These are phyloP conservation scores for Lophotriccus pileatus DNA, from an alignment of 2,797 vertebrate species.

Conservation along the genomic window DNA sequence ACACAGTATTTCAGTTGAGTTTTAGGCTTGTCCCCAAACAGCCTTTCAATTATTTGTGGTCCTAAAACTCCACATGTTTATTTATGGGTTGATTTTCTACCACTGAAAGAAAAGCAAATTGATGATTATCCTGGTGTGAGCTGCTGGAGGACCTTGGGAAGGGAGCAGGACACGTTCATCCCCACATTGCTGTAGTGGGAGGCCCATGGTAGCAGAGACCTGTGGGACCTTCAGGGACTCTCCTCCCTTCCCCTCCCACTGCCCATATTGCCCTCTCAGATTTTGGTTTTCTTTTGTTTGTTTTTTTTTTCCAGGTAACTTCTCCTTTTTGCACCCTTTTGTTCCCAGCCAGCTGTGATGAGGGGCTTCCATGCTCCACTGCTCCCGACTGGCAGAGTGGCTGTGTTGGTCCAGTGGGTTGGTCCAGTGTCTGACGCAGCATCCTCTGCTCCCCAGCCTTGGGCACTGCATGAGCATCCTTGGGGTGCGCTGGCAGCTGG, in stretches of 20 bases:
- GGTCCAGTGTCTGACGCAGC: neutral
- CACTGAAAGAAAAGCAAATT: neutral
- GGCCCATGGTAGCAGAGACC: neutral
- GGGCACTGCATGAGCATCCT: fast-evolving
- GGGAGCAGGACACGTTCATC: fast-evolving
- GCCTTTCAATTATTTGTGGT: neutral
- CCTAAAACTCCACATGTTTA: neutral
- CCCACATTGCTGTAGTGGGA: fast-evolving
- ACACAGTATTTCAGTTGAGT: fast-evolving
- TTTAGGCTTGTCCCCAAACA: neutral
- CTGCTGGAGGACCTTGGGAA: neutral
- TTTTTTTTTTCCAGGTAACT: neutral
- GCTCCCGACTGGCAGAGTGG: fast-evolving
- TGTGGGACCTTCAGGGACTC: fast-evolving
- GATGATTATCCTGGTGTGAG: fast-evolving
- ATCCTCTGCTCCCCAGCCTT: neutral
- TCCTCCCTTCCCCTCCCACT: neutral
- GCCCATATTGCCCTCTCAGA: neutral
- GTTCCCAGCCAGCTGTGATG: neutral
- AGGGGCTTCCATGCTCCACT: fast-evolving
- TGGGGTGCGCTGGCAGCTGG: fast-evolving
- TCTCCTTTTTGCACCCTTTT: neutral
- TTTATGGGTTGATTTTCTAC: neutral
- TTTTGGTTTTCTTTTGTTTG: neutral
- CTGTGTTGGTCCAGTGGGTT: fast-evolving